Evolutionary conservation across 1,140 invertebrate species (phyloP).

Genomic region (Tetramorium alpestre): DNA sequence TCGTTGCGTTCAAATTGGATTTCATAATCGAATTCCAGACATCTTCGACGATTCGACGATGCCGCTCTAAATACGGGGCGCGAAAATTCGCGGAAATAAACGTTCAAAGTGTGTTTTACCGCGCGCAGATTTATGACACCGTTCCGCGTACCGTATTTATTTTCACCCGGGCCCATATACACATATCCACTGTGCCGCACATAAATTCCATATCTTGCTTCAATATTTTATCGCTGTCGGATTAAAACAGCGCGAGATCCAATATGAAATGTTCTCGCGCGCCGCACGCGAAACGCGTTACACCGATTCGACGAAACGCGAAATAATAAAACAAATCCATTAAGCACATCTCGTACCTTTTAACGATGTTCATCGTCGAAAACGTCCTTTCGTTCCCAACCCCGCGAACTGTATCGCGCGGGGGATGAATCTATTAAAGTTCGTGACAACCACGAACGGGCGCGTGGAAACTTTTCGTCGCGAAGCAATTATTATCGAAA

Average conservation of each 20-base stretch:
- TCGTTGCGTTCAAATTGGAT: slow-evolving; percentile 20
- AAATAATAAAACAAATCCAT: slow-evolving; percentile 56
- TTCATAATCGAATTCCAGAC: slow-evolving; percentile 44
- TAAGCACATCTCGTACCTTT: not conserved
- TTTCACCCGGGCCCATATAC: slow-evolving; percentile 29
- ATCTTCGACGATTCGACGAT: slow-evolving; percentile 24
- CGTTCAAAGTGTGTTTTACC: slow-evolving; percentile 51
- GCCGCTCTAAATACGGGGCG: slow-evolving; percentile 37
- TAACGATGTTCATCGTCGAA: not conserved
- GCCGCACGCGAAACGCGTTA: not conserved
- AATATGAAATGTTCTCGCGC: slow-evolving; percentile 48
- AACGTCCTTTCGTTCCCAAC: not conserved
- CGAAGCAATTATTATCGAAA: slow-evolving; percentile 10
- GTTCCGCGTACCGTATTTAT: slow-evolving; percentile 49
- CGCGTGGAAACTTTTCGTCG: not conserved
- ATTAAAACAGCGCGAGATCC: slow-evolving; percentile 53
- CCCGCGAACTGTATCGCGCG: not conserved
- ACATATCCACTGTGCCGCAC: slow-evolving; percentile 50
- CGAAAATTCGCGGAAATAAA: slow-evolving; percentile 50
- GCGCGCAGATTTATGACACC: slow-evolving; percentile 46
- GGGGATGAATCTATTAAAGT: not conserved
- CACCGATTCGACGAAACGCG: slow-evolving; percentile 10
- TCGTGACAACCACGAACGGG: too few relatives aligned
- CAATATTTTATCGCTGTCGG: slow-evolving; percentile 60
- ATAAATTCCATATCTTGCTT: slow-evolving; percentile 60